Base-by-base conservation (phyloP, 1,140 invertebrate species). In the Hyles euphorbiae region DNA sequence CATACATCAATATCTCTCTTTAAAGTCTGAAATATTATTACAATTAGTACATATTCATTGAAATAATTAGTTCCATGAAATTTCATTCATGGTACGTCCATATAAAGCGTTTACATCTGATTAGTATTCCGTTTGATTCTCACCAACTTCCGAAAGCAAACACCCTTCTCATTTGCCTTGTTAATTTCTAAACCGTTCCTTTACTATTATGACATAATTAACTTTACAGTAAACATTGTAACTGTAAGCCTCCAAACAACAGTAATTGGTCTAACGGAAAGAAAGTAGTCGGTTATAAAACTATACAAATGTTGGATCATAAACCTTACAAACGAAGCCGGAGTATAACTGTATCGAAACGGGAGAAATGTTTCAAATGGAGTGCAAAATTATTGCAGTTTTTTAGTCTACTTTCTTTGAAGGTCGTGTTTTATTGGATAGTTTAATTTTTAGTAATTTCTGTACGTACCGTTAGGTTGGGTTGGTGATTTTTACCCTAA, bases 271-370 rank as follows among this genome's bases (percentile, higher is more conserved):
- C 62, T 82, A 81, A 82, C 79, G 77, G 83, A 75, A 83, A 83
- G 83, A 86, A 83, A 83, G 78, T 83, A 85, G 79, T 72, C 51
- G 67, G 78, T 80, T 78, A 83, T 83, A 83, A 78, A 83, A 72
- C 60, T 71, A 62, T 78, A 65, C 36, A 68, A 74, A 75, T 60
- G 64, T 74, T 77, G 71, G 62, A 68, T 65, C 66, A 73, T 78
- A 81, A 82, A 78, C 57, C 50, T 67, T 68, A 69, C 58, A 63
- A 59, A 68, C 65, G 68, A 58, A 49, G 55, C 70, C 67, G 56
- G 53, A 43, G 34, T 3, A 2, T 40, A 43, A 56, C 46, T 53
- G 7, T 8, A 54, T 44, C 61, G 60, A 33, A 51, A 48, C 40
- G 40, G 48, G 51, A 51, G 45, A 52, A 43, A 55, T 56, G 48